Conservation (phyloP, 2,113 vertebrate species). For the Hyaena hyaena region DNA sequence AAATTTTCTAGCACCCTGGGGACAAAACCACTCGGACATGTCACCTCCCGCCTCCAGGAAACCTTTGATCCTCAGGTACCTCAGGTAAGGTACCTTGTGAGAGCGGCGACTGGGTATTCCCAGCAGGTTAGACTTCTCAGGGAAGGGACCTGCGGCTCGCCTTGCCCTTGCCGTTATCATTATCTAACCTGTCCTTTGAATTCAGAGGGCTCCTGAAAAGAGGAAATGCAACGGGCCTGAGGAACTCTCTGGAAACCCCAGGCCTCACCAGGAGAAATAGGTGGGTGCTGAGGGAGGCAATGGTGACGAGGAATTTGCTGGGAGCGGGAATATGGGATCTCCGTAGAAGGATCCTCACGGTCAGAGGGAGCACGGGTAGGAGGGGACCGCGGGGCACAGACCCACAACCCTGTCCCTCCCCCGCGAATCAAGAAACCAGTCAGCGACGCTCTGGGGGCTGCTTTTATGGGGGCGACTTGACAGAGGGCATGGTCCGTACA, state of each 20-base stretch:
- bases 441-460: constrained; percentile 77
- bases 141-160: background rate
- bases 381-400: background rate
- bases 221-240: accelerated
- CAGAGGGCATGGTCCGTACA: constrained; percentile 85
- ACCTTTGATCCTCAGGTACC: background rate
- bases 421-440: constrained; percentile 66
- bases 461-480: constrained; percentile 83
- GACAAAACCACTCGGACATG: background rate
- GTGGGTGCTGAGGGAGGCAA: no score
- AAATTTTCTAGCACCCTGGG: background rate
- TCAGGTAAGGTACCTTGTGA: background rate
- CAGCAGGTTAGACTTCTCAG: background rate
- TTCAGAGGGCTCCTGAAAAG: background rate
- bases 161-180: background rate
- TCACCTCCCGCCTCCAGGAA: background rate
- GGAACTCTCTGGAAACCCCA: background rate
- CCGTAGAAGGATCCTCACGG: background rate
- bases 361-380: background rate
- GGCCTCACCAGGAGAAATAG: background rate
- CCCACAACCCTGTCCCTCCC: background rate
- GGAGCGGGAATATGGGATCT: no score
- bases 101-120: background rate
- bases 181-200: background rate
- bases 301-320: background rate